Base-by-base conservation (phyloP, 2,797 vertebrate genomes). In the Phylloscopus collybita region DNA sequence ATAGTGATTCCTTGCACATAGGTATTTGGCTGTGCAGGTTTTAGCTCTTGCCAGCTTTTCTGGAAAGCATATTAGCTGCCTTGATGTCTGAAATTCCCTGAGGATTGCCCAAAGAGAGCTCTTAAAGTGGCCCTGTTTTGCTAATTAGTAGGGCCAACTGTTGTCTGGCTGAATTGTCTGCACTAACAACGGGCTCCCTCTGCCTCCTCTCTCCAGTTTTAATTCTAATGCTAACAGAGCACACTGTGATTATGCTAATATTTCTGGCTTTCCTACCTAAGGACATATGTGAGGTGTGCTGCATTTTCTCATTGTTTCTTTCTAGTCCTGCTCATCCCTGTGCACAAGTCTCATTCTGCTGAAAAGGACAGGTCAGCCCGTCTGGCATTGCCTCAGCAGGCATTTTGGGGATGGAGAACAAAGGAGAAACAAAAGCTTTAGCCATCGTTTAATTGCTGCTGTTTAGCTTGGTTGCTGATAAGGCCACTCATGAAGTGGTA, bases 171-270 rank as follows among this genome's bases (percentile, higher is more conserved):
- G 96, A 95, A 93, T 89, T 85, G 60, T 82, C 51, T 81, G 57
- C 86, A 38, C 84, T 93, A 96, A 96, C 78, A 95, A 96, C 25
- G 25, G 67, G 49, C 60, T 95, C 62, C 87, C 75, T 81, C 88
- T 92, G 86, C 80, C 84, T 96, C 38, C 19, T 36, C 61, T 62
- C 73, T 70, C 81, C 90, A 88, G 69, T 97, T 96, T 91, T 95
- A 95, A 81, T 97, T 91, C 90, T 72, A 71, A 91, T 96, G 93
- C 90, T 97, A 92, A 93, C 92, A 72, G 93, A 97, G 93, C 93
- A 86, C 93, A 76, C 91, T 96, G 95, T 95, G 96, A 96, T 97
- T 97, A 97, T 96, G 97, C 93, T 97, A 97, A 97, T 97, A 93
- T 86, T 86, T 64, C 90, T 97, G 93, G 79, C 95, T 95, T 93